These are phyloP conservation scores for Drosophila funebris DNA, from an alignment of 1,140 invertebrate genomes.

Conservation along the genomic window DNA sequence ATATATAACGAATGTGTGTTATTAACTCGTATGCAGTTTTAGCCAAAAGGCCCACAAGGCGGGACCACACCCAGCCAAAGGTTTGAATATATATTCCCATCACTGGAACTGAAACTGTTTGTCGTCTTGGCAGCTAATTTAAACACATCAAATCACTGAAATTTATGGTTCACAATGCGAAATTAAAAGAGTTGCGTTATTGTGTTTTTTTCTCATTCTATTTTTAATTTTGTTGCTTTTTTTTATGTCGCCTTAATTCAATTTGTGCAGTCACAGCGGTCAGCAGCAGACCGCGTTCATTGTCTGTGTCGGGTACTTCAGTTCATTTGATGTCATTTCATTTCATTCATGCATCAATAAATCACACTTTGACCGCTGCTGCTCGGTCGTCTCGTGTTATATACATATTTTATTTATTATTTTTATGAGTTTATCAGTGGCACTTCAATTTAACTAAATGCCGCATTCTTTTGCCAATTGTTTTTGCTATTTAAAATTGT, in stretches of 20 bases:
- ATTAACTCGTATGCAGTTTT: constrained; percentile 20
- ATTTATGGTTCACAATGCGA: constrained; percentile 36
- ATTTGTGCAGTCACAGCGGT: constrained; percentile 45
- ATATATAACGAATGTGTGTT: constrained; percentile 20
- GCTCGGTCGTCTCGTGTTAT: constrained; percentile 2
- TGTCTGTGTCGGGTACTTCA: constrained; percentile 13
- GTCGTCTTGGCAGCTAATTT: constrained; percentile 43
- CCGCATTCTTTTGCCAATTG: constrained; percentile 66
- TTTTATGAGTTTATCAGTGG: constrained; percentile 67
- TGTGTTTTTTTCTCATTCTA: constrained; percentile 2
- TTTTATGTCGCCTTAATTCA: constrained; percentile 68
- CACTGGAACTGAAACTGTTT: background rate
- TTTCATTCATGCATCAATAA: constrained; percentile 66
- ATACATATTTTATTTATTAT: background rate
- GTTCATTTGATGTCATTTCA: constrained; percentile 14
- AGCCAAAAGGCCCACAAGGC: no score
- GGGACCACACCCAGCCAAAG: constrained; percentile 12
- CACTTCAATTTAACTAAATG: constrained; percentile 69
- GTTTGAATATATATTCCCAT: constrained; percentile 7
- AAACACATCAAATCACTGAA: constrained; percentile 64
- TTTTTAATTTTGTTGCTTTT: constrained; percentile 16
- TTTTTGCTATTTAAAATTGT: constrained; percentile 39
- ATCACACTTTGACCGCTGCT: constrained; percentile 68
- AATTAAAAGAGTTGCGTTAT: constrained; percentile 63
- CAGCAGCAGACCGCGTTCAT: constrained; percentile 20